A percentile compares a stretch with the other conserved stretches of the same genome.
Evolutionary conservation across 2,888 invertebrate genomes (phyloP).

Genomic region (Patella caerulea): DNA sequence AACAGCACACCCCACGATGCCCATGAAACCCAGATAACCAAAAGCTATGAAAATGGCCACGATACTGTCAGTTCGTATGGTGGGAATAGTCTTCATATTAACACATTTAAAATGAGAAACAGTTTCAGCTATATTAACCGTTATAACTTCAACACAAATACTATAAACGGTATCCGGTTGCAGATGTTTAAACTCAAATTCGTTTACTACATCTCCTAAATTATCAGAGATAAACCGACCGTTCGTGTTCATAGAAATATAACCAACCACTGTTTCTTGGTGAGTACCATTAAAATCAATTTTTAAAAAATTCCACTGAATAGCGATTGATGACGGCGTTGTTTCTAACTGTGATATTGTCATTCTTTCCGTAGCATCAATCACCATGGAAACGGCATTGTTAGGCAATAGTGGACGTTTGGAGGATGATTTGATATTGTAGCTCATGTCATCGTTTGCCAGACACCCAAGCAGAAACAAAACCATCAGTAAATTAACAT

Average conservation of each 20-base stretch:
- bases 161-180: background rate
- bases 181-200: background rate
- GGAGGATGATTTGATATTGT: background rate
- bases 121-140: background rate
- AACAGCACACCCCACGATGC: background rate
- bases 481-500: background rate
- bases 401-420: background rate
- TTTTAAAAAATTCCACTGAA: background rate
- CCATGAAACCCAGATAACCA: background rate
- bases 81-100: background rate
- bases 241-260: background rate
- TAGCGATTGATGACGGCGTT: background rate
- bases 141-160: background rate
- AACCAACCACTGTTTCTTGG: background rate
- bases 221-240: background rate
- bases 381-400: background rate
- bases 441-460: background rate
- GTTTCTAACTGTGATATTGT: background rate
- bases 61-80: background rate
- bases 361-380: background rate
- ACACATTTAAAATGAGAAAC: constrained; percentile 4
- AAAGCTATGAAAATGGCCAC: background rate
- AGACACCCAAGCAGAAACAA: background rate
- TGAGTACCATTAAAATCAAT: background rate
- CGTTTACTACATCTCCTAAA: background rate